Conservation (phyloP, 2,888 invertebrate species). For the Eremobia ochroleuca region DNA sequence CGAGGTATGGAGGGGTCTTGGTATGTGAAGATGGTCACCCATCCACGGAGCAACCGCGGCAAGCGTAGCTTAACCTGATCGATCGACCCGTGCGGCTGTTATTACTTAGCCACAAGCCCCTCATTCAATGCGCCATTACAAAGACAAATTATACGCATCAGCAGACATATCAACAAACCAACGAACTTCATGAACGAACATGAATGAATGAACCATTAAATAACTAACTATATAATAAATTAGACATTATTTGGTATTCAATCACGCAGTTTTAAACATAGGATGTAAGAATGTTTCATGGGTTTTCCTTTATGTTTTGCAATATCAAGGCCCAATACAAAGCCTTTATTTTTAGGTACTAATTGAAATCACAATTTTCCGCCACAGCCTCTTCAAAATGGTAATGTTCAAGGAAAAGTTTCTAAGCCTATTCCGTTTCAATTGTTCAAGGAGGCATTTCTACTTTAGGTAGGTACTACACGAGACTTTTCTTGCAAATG, state of each 20-base stretch:
- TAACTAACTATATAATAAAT: neutral
- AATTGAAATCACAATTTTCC: neutral
- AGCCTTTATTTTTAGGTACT: neutral
- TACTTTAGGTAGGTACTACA: neutral
- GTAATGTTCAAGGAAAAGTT: constrained; percentile 14
- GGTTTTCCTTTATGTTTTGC: neutral
- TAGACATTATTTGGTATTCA: constrained; percentile 3
- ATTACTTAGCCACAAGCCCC: no score
- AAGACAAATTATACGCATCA: constrained; percentile 1
- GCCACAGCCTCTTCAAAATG: neutral
- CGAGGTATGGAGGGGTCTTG: no score
- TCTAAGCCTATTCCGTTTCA: constrained; percentile 14
- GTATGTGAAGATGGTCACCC: no score
- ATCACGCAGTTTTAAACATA: neutral
- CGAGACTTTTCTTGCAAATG: constrained; percentile 32
- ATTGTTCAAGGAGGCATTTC: constrained; percentile 17
- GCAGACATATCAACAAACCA: constrained; percentile 5
- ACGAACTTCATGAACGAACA: neutral
- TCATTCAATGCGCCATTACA: neutral
- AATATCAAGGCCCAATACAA: neutral
- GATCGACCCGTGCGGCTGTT: no score
- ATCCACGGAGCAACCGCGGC: no score
- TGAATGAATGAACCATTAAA: no score
- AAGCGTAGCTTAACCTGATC: no score
- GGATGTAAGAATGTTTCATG: neutral